phyloP scores from a whole-genome alignment of 2,888 invertebrate genomes.

The Prenolepis imparis region DNA sequence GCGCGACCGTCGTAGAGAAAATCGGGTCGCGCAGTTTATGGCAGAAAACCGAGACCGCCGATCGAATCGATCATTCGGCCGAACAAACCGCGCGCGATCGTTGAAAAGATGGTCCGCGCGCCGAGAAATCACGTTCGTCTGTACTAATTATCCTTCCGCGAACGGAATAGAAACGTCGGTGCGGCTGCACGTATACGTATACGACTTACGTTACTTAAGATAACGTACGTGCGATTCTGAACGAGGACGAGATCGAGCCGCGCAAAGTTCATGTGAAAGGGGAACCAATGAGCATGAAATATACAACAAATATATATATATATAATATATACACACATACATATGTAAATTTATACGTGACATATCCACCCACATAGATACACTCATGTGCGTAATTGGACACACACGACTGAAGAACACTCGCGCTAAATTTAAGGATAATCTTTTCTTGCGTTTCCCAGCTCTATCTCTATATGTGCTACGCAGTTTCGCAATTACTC shows the following conservation, averaged over 20 bases:
- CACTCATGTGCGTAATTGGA: conserved; percentile 35
- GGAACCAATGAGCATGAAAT: conserved; percentile 80
- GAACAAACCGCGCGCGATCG: conserved; percentile 42
- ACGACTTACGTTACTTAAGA: conserved; percentile 44
- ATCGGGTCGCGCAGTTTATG: conserved; percentile 48
- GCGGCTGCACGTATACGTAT: conserved; percentile 45
- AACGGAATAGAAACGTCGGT: conserved; percentile 74
- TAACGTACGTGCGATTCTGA: conserved; percentile 66
- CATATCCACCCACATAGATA: conserved; percentile 32
- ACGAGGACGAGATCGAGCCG: conserved; percentile 81
- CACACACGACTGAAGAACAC: conserved; percentile 23
- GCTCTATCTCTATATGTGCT: not conserved
- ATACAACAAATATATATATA: conserved; percentile 72
- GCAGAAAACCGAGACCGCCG: conserved; percentile 51
- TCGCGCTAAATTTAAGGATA: conserved; percentile 57
- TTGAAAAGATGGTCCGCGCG: conserved; percentile 59
- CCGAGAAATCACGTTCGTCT: conserved; percentile 61
- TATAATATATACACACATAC: conserved; percentile 24
- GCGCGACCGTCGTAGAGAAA: conserved; percentile 20
- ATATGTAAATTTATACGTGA: conserved; percentile 28
- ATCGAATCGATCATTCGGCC: conserved; percentile 50
- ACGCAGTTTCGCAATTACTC: not conserved
- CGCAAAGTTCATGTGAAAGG: conserved; percentile 84
- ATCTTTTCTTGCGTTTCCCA: conserved; percentile 11
- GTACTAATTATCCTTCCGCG: conserved; percentile 80